Evolutionary conservation across 2,113 vertebrate genomes (phyloP).

Genomic region (Pholis gunnellus): DNA sequence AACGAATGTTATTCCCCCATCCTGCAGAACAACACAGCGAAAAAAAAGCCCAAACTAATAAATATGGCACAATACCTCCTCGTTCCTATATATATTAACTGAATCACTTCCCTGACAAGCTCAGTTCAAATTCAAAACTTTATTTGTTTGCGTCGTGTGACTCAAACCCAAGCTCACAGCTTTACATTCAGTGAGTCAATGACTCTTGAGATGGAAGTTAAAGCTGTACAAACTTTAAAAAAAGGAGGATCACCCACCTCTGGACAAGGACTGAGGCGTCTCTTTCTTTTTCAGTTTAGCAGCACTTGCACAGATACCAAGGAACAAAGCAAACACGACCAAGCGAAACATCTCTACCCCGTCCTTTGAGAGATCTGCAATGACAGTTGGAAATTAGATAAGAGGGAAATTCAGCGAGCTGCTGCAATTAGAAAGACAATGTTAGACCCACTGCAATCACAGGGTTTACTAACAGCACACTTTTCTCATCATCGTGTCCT

Average conservation of each 20-base stretch:
- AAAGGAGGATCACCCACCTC: slow-evolving; percentile 63
- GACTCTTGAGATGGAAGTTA: not conserved
- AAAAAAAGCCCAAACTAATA: not conserved
- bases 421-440: not conserved
- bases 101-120: not conserved
- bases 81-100: not conserved
- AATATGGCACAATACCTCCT: not conserved
- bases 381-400: not conserved
- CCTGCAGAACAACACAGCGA: slow-evolving; percentile 75
- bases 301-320: slow-evolving; percentile 54
- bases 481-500: no score
- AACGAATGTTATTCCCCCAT: slow-evolving; percentile 88
- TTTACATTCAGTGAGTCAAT: not conserved
- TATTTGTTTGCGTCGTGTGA: not conserved
- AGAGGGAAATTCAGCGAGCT: not conserved
- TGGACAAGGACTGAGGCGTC: slow-evolving; percentile 44
- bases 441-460: not conserved
- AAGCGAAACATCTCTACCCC: slow-evolving; percentile 65
- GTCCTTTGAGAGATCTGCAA: slow-evolving; percentile 22
- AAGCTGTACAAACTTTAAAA: not conserved
- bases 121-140: not conserved
- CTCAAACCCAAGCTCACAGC: not conserved
- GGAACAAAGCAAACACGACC: slow-evolving; percentile 52
- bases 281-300: slow-evolving; percentile 37
- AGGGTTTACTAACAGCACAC: not conserved